Percentiles rank a stretch among this genome's conserved stretches.
These are phyloP conservation scores for Drosophila nr. perissopoda DNA, from an alignment of 2,888 invertebrate genomes.

Conservation along the genomic window DNA sequence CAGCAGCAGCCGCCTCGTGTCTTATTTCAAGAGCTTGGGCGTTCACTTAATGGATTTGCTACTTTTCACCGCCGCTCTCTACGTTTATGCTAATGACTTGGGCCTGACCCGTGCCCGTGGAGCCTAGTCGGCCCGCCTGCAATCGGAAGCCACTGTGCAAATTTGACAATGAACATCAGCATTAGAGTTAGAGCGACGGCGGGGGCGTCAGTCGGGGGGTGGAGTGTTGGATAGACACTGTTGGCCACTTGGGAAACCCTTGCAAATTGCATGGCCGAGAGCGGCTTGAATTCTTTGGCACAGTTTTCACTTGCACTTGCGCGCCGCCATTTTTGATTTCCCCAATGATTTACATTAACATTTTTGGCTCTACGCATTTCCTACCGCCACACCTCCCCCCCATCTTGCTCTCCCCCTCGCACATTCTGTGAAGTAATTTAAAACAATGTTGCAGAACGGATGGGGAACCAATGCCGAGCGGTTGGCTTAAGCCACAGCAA, in stretches of 20 bases:
- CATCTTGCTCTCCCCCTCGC: background rate
- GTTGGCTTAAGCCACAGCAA: slow-evolving; percentile 31
- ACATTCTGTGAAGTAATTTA: slow-evolving; percentile 64
- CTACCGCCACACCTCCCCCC: background rate
- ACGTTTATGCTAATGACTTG: slow-evolving; percentile 78
- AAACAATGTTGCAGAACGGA: slow-evolving; percentile 22
- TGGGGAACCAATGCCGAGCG: slow-evolving; percentile 6
- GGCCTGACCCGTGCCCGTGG: slow-evolving; percentile 28
- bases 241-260: slow-evolving; percentile 79
- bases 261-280: slow-evolving; percentile 75
- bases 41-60: slow-evolving; percentile 74
- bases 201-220: background rate
- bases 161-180: slow-evolving; percentile 70
- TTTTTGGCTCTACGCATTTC: slow-evolving; percentile 66
- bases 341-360: slow-evolving; percentile 79
- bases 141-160: slow-evolving; percentile 71
- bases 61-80: slow-evolving; percentile 61
- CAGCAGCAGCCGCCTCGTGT: slow-evolving; percentile 31
- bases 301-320: slow-evolving; percentile 76
- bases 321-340: slow-evolving; percentile 73
- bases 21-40: slow-evolving; percentile 41
- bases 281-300: slow-evolving; percentile 69
- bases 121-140: slow-evolving; percentile 44
- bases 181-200: background rate
- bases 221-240: slow-evolving; percentile 24